Evolutionary conservation across 1,140 invertebrate species (phyloP), one percentile per base, ranked within the genome.

Genomic region (Bombus affinis): DNA sequence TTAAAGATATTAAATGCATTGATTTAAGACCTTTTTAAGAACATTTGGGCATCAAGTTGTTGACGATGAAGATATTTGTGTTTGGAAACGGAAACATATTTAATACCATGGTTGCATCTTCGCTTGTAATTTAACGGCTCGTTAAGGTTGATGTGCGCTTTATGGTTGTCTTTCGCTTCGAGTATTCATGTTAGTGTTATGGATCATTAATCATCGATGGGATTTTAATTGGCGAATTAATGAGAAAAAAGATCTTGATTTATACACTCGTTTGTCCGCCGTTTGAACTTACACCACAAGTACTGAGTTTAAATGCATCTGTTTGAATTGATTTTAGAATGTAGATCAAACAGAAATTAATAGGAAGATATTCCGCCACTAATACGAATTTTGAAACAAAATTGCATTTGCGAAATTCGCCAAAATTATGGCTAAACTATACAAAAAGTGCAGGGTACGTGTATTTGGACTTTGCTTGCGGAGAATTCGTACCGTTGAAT

Each of bases 401-500:
- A 6, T 2, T 28, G 25, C 1, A 57, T 53, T n/a, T 8, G 28
- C 25, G 13, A 35, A 32, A 70, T 13, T 47, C 25, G 47, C 18
- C 18, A 32, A 53, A 39, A 81, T 71, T 53, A 47, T 39, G 35
- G 22, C 10, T 57, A n/a, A 71, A 71, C 44, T 35, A 39, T 47
- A 71, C 28, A 42, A 39, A 57, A 18, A 9, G 44, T 28, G 22
- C 12, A 72, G 13, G 22, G 1, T 28, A 10, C 3, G 8, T 57
- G 76, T 66, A 62, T 70, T 80, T 71, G 65, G 28, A 62, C 44
- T 44, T 73, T 32, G 15, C 62, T 22, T 53, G 42, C 10, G 22
- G 37, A 57, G 62, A 81, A 76, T 85, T 89, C 66, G 37, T 59
- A 25, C 73, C 76, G 72, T 89, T 79, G 82, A 86, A 81, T 78